Conservation (phyloP, 2,797 vertebrate genomes). For the Lycodopsis pacificus region DNA sequence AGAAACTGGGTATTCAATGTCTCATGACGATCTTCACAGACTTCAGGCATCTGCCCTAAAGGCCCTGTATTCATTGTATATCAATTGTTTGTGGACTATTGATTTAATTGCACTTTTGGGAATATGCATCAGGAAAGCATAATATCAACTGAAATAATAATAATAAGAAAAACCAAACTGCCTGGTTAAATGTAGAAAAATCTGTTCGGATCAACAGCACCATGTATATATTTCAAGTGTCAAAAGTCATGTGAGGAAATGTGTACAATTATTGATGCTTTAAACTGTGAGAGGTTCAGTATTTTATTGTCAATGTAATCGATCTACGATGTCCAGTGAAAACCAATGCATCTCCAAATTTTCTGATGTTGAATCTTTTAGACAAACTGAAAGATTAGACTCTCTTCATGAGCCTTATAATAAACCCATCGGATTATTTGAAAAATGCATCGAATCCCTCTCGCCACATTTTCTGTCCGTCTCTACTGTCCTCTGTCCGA, state of each 20-base stretch:
- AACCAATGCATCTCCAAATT: not conserved
- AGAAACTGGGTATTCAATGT: slow-evolving; percentile 28
- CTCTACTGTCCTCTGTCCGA: not conserved
- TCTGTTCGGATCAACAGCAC: not conserved
- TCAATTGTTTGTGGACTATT: not conserved
- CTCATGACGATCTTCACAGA: slow-evolving; percentile 34
- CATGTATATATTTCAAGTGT: not conserved
- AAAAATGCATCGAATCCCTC: no score
- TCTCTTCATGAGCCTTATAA: no score
- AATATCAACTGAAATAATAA: not conserved
- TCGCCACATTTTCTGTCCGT: not conserved
- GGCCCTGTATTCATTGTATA: not conserved
- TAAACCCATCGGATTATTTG: no score
- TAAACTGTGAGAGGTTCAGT: not conserved
- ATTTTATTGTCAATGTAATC: not conserved
- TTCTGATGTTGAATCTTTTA: not conserved
- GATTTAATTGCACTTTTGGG: not conserved
- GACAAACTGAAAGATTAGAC: not conserved
- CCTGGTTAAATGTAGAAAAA: not conserved
- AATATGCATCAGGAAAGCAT: not conserved
- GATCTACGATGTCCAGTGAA: no score
- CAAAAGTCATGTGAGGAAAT: not conserved
- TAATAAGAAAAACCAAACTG: not conserved
- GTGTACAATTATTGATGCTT: not conserved
- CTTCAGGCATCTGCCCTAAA: not conserved